Evolutionary conservation across 2,888 invertebrate genomes (phyloP).

Genomic region (Malachius bipustulatus): DNA sequence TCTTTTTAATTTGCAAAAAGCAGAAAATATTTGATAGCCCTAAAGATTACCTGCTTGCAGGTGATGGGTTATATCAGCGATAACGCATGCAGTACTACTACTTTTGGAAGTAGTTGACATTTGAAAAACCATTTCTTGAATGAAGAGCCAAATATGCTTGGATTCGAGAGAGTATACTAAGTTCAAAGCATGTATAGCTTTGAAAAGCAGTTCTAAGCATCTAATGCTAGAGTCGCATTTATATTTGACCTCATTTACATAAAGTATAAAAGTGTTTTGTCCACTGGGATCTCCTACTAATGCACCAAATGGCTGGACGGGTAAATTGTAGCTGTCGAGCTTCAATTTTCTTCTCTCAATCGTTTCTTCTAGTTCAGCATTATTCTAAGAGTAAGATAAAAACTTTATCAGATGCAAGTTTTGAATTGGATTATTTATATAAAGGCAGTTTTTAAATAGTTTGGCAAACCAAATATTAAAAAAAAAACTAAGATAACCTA

Average conservation of each 20-base stretch:
- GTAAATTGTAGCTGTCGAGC: neutral
- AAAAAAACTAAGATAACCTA: too few species aligned
- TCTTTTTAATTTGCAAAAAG: too few species aligned
- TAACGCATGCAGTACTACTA: neutral
- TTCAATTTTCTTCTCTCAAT: neutral
- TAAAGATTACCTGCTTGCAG: neutral
- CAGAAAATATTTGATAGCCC: too few species aligned
- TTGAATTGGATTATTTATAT: too few species aligned
- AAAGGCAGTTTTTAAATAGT: too few species aligned
- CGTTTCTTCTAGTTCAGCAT: neutral
- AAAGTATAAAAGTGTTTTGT: neutral
- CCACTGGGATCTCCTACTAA: neutral
- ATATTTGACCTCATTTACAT: neutral
- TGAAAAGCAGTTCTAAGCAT: conserved; percentile 4
- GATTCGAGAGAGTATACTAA: conserved; percentile 1
- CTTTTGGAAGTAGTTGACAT: conserved; percentile 3
- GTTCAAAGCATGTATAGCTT: conserved; percentile 1
- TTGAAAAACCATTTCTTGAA: conserved; percentile 5
- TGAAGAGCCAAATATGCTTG: conserved; percentile 4
- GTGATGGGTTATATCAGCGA: conserved; percentile 3
- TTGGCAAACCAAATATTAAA: too few species aligned
- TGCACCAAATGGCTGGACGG: conserved; percentile 2
- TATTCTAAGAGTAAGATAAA: neutral
- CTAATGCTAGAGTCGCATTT: conserved; percentile 4
- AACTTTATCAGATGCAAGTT: too few species aligned